Evolutionary conservation across 2,888 invertebrate genomes (phyloP).

Genomic region (Parasteatoda lunata): DNA sequence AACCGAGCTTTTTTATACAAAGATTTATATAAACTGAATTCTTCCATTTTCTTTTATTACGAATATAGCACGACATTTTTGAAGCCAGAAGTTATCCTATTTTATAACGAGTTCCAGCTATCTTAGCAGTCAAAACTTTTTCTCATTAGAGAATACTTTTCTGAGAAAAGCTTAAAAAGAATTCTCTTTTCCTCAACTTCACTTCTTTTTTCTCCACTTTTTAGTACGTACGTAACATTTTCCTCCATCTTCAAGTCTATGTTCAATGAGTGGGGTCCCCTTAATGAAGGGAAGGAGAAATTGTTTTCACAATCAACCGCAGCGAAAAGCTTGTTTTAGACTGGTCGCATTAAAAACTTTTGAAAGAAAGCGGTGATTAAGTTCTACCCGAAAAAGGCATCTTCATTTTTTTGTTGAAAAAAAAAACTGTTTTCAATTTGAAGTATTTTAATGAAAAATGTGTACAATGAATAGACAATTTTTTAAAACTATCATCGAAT

Average conservation of each 20-base stretch:
- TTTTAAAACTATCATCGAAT: no score
- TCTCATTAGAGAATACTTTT: constrained; percentile 49
- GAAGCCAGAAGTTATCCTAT: constrained; percentile 4
- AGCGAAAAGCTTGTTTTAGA: neutral
- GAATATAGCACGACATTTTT: constrained; percentile 7
- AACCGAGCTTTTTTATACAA: no score
- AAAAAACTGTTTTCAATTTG: no score
- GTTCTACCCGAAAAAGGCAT: neutral
- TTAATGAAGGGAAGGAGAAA: constrained; percentile 29
- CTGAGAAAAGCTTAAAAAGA: constrained; percentile 19
- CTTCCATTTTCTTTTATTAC: constrained; percentile 7
- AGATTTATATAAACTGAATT: neutral
- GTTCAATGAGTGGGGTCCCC: neutral
- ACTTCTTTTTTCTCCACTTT: constrained; percentile 8
- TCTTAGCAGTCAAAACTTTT: constrained; percentile 25
- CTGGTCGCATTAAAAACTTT: neutral
- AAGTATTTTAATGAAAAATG: no score
- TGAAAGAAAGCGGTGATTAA: neutral
- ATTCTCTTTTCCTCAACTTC: neutral
- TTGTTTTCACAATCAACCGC: constrained; percentile 4
- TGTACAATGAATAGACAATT: no score
- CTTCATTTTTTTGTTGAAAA: no score
- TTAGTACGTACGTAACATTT: constrained; percentile 6
- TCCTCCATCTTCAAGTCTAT: constrained; percentile 1
- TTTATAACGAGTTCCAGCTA: constrained; percentile 38